A percentile compares a stretch with the other conserved stretches of the same genome.
These are phyloP conservation scores for Eupithecia subfuscata DNA, from an alignment of 2,888 invertebrate species.

Conservation along the genomic window DNA sequence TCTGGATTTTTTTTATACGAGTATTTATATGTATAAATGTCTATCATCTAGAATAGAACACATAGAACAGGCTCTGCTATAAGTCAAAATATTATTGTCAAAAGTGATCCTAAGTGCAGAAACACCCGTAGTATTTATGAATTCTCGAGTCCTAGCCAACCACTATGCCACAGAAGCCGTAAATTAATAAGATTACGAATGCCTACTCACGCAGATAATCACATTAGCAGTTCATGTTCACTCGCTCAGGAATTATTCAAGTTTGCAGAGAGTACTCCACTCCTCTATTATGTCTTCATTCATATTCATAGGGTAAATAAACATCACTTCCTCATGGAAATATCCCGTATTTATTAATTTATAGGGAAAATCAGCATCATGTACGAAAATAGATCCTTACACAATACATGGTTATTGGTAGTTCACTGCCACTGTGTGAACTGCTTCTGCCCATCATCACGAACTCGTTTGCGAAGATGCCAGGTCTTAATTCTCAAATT, in stretches of 20 bases:
- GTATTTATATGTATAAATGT: too few species aligned
- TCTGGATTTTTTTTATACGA: background rate
- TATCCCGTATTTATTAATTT: background rate
- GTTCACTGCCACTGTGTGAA: too few species aligned
- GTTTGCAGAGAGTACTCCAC: background rate
- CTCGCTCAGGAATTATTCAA: constrained; percentile 7
- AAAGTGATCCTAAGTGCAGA: background rate
- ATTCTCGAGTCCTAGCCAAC: background rate
- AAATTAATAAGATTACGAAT: constrained; percentile 9
- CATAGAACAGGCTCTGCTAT: background rate
- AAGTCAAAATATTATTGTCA: background rate
- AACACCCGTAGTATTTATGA: background rate
- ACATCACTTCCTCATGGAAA: background rate
- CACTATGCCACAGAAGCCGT: background rate
- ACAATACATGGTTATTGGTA: too few species aligned
- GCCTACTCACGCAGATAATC: constrained; percentile 10
- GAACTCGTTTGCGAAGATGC: too few species aligned
- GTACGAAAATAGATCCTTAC: background rate
- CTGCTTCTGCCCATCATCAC: too few species aligned
- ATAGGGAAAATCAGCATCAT: background rate
- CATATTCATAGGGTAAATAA: constrained; percentile 7
- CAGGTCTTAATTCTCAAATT: too few species aligned
- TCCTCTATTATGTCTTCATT: background rate
- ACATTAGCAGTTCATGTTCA: background rate
- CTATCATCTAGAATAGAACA: background rate